Evolutionary conservation across 2,888 invertebrate genomes (phyloP).

Genomic region (Gastracanthus pulcherrimus): DNA sequence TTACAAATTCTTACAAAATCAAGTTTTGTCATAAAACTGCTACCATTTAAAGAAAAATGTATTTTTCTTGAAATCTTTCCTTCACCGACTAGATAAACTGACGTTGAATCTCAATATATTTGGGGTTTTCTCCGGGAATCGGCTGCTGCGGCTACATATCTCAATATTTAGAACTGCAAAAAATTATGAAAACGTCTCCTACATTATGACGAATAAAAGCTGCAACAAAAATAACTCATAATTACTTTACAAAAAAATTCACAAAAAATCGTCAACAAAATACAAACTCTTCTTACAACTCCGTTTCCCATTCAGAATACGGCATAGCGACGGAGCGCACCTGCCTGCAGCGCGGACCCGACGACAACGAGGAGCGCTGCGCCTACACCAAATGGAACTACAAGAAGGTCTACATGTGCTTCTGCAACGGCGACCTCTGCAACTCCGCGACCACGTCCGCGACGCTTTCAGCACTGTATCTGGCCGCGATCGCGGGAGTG

Average conservation of each 20-base stretch:
- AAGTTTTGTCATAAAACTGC: no score
- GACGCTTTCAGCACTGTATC: slow-evolving; percentile 12
- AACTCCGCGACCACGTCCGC: slow-evolving; percentile 78
- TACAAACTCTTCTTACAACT: no score
- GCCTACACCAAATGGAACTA: slow-evolving; percentile 91
- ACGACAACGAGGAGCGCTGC: slow-evolving; percentile 93
- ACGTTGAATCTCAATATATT: no score
- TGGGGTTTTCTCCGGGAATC: no score
- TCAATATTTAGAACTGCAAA: no score
- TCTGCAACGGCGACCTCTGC: slow-evolving; percentile 94
- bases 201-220: not conserved
- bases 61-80: no score
- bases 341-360: slow-evolving; percentile 92
- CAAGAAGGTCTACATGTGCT: slow-evolving; percentile 92
- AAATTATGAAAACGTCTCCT: no score
- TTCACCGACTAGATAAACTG: no score
- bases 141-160: no score
- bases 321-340: slow-evolving; percentile 92
- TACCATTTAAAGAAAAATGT: no score
- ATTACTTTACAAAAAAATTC: not conserved
- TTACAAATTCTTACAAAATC: no score
- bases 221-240: no score
- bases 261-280: slow-evolving; percentile 25
- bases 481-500: not conserved
- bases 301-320: slow-evolving; percentile 84